Percentiles rank a stretch among this genome's conserved stretches.
Evolutionary conservation across 35 echinoderm and acorn worm species (phyloP).

Genomic region (Ophiothrix spiculata): DNA sequence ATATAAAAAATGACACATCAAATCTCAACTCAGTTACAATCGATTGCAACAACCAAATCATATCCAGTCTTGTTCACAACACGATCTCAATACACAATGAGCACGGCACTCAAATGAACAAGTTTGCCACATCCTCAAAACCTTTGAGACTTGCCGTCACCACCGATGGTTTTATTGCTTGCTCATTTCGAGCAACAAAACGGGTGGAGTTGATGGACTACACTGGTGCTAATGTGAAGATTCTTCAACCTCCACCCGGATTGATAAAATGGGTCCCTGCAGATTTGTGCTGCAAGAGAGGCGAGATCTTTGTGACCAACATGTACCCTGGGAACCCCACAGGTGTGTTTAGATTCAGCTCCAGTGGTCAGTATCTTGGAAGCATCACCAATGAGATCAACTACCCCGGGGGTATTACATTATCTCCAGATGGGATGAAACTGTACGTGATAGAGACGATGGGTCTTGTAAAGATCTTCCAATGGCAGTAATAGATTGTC

Average conservation of each 20-base stretch:
- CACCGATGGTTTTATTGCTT: neutral
- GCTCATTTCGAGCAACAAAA: neutral
- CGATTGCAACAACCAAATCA: too few species aligned
- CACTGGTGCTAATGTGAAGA: neutral
- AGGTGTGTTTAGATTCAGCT: neutral
- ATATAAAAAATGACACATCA: neutral
- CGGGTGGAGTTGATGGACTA: too few species aligned
- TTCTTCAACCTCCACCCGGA: too few species aligned
- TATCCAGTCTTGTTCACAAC: neutral
- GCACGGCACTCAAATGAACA: too few species aligned
- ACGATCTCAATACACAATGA: neutral
- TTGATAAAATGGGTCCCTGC: neutral
- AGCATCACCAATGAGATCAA: neutral
- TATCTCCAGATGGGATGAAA: too few species aligned
- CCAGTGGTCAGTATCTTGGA: neutral
- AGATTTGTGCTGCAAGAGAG: neutral
- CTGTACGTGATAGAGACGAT: too few species aligned
- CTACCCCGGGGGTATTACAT: neutral
- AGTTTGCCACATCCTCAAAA: too few species aligned
- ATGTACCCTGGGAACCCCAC: neutral
- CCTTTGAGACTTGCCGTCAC: too few species aligned
- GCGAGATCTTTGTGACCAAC: neutral
- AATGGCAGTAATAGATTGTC: too few species aligned
- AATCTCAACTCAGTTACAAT: neutral
- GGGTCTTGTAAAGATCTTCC: too few species aligned